A percentile compares a stretch with the other conserved stretches of the same genome.
phyloP scores from a whole-genome alignment of 2,888 invertebrate species.

The Macrosiphum euphorbiae region DNA sequence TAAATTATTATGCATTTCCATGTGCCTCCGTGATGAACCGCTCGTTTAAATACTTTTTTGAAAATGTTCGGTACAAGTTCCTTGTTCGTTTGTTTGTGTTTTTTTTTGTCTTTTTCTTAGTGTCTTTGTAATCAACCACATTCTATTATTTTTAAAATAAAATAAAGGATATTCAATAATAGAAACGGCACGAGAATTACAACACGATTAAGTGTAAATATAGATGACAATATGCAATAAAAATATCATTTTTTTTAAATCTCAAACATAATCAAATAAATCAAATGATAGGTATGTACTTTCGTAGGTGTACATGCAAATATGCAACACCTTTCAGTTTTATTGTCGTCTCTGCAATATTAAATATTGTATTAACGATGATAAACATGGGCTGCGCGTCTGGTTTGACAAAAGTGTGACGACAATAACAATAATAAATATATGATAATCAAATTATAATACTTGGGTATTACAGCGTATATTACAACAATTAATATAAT shows the following conservation, averaged over 20 bases:
- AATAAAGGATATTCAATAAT: background rate
- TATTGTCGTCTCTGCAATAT: background rate
- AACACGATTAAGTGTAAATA: background rate
- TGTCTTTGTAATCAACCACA: constrained; percentile 10
- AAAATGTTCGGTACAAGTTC: background rate
- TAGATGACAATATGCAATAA: background rate
- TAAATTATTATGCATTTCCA: constrained; percentile 43
- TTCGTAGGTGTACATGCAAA: background rate
- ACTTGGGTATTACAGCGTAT: background rate
- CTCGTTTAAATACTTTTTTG: constrained; percentile 22
- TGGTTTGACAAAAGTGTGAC: background rate
- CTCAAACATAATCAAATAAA: background rate
- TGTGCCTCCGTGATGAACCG: constrained; percentile 12
- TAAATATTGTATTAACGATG: background rate
- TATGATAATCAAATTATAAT: background rate
- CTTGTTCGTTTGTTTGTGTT: background rate
- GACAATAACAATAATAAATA: background rate
- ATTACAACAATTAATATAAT: background rate
- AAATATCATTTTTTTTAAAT: background rate
- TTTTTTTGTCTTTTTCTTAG: background rate
- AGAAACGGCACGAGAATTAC: background rate
- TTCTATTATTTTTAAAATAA: background rate
- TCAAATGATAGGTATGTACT: background rate
- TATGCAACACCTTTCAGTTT: background rate
- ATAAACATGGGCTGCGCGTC: background rate